A percentile compares a stretch with the other conserved stretches of the same genome.
Evolutionary conservation across 2,113 vertebrate species (phyloP).

Genomic region (Cepphus grylle): DNA sequence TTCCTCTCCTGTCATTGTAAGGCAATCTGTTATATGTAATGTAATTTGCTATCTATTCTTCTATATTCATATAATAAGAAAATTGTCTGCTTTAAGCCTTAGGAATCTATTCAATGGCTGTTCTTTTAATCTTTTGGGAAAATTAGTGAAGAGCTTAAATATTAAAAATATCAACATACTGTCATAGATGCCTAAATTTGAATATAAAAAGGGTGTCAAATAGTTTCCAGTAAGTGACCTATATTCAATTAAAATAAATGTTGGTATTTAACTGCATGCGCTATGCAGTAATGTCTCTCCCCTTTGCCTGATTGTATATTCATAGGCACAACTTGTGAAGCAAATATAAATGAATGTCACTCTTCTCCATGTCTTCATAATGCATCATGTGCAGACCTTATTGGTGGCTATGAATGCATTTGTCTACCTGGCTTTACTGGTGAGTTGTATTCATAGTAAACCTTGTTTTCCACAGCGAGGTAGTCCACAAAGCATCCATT

Average conservation of each 20-base stretch:
- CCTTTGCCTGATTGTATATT: not conserved
- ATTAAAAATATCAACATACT: not conserved
- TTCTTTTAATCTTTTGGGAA: not conserved
- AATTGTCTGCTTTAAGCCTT: not conserved
- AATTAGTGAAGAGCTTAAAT: not conserved
- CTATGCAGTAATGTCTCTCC: not conserved
- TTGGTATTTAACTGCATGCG: not conserved
- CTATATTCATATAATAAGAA: conserved; percentile 20
- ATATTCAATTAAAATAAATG: not conserved
- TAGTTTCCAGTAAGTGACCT: not conserved
- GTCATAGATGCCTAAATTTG: not conserved
- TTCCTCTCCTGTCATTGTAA: not conserved
- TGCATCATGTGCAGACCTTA: conserved; percentile 73
- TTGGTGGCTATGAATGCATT: conserved; percentile 66
- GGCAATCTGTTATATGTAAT: not conserved
- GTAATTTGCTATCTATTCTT: conserved; percentile 8
- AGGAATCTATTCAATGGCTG: not conserved
- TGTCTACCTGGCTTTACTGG: conserved; percentile 76
- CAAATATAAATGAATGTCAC: conserved; percentile 76
- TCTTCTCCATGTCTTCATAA: conserved; percentile 76
- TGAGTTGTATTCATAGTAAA: conserved; percentile 40
- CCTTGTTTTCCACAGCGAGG: not conserved
- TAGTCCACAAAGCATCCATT: not conserved
- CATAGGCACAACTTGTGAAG: conserved; percentile 77
- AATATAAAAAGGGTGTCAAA: not conserved